Percentiles rank a stretch among this genome's conserved stretches.
phyloP scores from a whole-genome alignment of 2,113 vertebrate species.

The Mugil cephalus region DNA sequence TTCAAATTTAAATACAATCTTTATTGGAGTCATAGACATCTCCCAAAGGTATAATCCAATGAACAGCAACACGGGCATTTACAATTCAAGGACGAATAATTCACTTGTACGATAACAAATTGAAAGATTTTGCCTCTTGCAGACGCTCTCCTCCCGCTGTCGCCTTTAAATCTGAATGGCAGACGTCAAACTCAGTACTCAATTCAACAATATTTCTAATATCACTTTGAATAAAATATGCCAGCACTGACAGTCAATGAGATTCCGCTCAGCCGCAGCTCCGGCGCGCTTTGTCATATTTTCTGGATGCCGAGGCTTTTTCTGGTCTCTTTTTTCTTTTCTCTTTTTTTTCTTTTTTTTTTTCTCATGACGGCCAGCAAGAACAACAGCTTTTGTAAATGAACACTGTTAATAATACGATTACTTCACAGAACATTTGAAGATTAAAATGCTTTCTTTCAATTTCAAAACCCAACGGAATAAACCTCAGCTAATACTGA shows the following conservation, averaged over 20 bases:
- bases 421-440: conserved; percentile 44
- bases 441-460: conserved; percentile 6
- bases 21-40: conserved; percentile 79
- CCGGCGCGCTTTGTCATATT: conserved; percentile 5
- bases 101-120: conserved; percentile 78
- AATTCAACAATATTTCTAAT: conserved; percentile 34
- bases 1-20: conserved; percentile 78
- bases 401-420: conserved; percentile 29
- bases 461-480: conserved; percentile 35
- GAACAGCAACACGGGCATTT: conserved; percentile 82
- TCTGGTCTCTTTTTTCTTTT: too few species aligned
- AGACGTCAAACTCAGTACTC: conserved; percentile 46
- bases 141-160: conserved; percentile 48
- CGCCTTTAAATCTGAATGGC: conserved; percentile 35
- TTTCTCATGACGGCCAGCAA: neutral
- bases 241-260: conserved; percentile 11
- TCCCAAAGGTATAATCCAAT: conserved; percentile 78
- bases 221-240: conserved; percentile 32
- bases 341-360: neutral
- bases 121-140: conserved; percentile 52
- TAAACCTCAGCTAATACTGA: conserved; percentile 42
- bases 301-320: neutral
- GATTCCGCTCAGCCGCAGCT: conserved; percentile 63
- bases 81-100: conserved; percentile 80
- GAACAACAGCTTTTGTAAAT: conserved; percentile 19